Conservation (phyloP, 2,113 vertebrate species). For the Microtus pennsylvanicus region DNA sequence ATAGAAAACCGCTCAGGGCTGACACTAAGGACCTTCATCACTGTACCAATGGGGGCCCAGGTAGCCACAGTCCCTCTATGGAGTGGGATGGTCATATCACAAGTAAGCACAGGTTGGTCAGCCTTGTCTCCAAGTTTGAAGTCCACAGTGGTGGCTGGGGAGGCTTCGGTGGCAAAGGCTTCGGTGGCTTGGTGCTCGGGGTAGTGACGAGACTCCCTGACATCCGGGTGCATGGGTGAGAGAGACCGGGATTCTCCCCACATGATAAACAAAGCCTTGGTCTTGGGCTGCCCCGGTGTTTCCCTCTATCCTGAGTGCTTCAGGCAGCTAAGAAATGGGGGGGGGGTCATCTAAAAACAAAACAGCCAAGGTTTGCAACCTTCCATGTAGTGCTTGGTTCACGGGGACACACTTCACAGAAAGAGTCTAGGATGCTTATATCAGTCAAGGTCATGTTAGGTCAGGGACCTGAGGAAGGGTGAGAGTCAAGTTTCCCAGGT, state of each 20-base stretch:
- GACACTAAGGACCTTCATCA: rapidly evolving
- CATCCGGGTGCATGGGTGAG: rapidly evolving
- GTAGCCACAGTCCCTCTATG: not conserved
- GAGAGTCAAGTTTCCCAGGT: not conserved
- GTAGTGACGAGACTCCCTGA: not conserved
- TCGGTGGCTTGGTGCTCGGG: not conserved
- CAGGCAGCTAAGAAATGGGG: not conserved
- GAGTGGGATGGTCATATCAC: rapidly evolving
- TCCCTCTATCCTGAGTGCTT: not conserved
- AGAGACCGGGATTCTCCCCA: not conserved
- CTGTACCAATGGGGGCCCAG: not conserved
- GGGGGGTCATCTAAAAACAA: not conserved
- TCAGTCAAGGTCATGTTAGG: not conserved
- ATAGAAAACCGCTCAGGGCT: rapidly evolving
- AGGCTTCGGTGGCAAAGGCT: not conserved
- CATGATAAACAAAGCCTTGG: rapidly evolving
- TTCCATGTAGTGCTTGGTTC: not conserved
- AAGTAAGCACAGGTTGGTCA: not conserved
- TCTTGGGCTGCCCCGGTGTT: not conserved
- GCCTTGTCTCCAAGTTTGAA: not conserved
- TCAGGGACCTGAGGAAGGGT: rapidly evolving
- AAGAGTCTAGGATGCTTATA: not conserved
- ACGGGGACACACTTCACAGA: rapidly evolving
- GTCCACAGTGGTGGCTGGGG: rapidly evolving
- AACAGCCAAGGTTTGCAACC: rapidly evolving